Evolutionary conservation across 2,888 invertebrate genomes (phyloP), one percentile per base, ranked within the genome.

Genomic region (Abrostola tripartita): DNA sequence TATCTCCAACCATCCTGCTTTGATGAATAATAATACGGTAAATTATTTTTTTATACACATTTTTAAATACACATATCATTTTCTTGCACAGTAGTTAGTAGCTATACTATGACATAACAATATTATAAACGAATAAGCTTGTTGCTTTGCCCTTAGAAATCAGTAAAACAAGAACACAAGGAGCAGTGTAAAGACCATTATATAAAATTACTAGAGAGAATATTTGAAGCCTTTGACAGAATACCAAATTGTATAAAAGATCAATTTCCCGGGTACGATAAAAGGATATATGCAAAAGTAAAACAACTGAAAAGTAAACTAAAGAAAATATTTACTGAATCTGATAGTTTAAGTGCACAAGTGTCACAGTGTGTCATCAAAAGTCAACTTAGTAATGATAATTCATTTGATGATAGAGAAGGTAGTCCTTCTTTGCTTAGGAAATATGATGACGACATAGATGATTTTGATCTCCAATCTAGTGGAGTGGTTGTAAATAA

Each of bases 141-240:
- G 5, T 14, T 40, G 1, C 9, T 10, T 68, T 70, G 4, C 24
- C 24, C 82, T 44, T 68, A 91, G 88, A 78, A 81, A 41, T 65
- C 80, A 42, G 59, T 84, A 52, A 69, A 82, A 11, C 59, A 61
- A 37, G 65, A 79, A 76, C 85, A 91, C 11, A 81, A 79, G 65
- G 89, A 92, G 14, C 78, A 87, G 61, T 93, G 92, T 60, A 95
- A 95, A 85, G 88, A 90, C 57, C 92, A 95, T 68, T 96, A 96
- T 72, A 90, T 95, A 70, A 95, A 96, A 78, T 83, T 97, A 44
- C 87, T 96, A 79, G 96, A 97, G 79, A 96, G 96, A 88, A 95
- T 96, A 78, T 95, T 94, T 68, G 89, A 88, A 35, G 95, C 96
- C 0, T 95, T 97, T 72, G 95, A 96, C 75, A 95, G 95, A 88